Conservation (phyloP, 2,888 invertebrate species). For the Oscheius myriophilus region DNA sequence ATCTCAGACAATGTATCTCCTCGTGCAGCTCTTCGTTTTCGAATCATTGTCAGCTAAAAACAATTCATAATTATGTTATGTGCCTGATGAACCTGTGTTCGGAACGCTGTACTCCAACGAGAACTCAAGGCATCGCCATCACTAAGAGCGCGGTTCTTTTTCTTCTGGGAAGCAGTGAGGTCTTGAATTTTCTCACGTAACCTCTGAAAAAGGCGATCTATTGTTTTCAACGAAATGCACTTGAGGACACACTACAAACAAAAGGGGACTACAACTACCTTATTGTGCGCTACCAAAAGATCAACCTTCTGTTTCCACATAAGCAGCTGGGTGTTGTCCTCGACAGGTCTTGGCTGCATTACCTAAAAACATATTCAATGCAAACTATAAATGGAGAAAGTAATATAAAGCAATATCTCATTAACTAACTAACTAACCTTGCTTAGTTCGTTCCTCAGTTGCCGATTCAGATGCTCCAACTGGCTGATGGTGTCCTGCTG, state of each 20-base stretch:
- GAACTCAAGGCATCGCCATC: conserved; percentile 36
- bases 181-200: conserved; percentile 55
- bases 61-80: no score
- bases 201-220: conserved; percentile 36
- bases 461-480: conserved; percentile 53
- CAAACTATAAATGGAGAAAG: no score
- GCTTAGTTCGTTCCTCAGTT: conserved; percentile 48
- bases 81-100: conserved; percentile 55
- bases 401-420: no score
- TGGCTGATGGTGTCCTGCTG: conserved; percentile 44
- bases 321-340: conserved; percentile 47
- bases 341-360: conserved; percentile 47
- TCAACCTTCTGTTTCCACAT: conserved; percentile 61
- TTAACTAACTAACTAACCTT: conserved; percentile 35
- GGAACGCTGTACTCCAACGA: conserved; percentile 53
- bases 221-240: not conserved
- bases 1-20: conserved; percentile 56
- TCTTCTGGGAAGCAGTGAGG: conserved; percentile 29
- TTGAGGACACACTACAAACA: not conserved
- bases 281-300: conserved; percentile 56
- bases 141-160: conserved; percentile 32
- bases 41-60: conserved; percentile 42
- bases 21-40: conserved; percentile 47
- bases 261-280: conserved; percentile 33
- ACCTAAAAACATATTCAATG: conserved; percentile 29